Base-by-base conservation (phyloP, 2,797 vertebrate genomes). In the Gadopsis bispinosus region DNA sequence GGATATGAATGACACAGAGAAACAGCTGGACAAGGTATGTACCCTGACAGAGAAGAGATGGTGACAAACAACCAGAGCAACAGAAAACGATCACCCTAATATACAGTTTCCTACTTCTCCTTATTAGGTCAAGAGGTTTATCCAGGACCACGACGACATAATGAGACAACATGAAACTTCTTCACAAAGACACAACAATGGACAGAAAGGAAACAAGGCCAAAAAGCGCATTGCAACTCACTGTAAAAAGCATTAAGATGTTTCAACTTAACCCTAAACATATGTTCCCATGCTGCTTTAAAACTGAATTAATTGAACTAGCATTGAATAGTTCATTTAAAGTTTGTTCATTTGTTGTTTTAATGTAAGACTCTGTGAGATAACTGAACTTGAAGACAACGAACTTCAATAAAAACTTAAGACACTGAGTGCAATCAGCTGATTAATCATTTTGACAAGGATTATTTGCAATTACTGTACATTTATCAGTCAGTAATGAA, bases 1-100 rank as follows among this genome's bases (percentile, higher is more conserved):
- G 56, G 77, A 85, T n/a, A 14, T 93, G 16, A 94, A 96, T 31
- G 95, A 97, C 89, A 96, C 94, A 0, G 91, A 96, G 56, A 89
- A 89, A 14, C 97, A 97, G 86, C 60, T 99, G 69, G 94, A 96
- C 10, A 91, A 51, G 94, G 97, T 97, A 72, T 93, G 94, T 35
- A 4, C 0, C 35, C 31, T 17, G 20, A 61, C 47, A 31, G 59
- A 54, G 33, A 47, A 22, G 45, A 62, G 17, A 67, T 31, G 53
- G 5, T n/a, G 48, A 53, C 19, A 26, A 43, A n/a, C 37, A 64
- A 8, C 5, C 12, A 50, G 16, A 43, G 16, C 3, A 20, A 61
- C 29, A 75, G 26, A 63, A 54, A 75, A 50, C 2, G 0, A 62
- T 56, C 8, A 45, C 31, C 1, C 16, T 16, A n/a, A 63, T 14